Conservation (phyloP, 2,797 vertebrate genomes). For the Etheostoma nigrum region DNA sequence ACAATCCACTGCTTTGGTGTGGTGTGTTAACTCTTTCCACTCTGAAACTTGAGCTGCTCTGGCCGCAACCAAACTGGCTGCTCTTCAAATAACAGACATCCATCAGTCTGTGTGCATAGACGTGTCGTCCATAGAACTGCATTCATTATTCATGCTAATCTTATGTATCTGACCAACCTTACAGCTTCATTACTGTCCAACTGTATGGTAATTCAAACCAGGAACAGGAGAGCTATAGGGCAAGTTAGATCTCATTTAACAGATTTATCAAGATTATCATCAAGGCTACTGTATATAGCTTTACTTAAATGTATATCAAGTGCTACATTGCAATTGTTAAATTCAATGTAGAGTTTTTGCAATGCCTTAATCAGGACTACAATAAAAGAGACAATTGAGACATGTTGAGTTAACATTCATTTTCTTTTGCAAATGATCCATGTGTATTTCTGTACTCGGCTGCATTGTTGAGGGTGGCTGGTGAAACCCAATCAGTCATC, state of each 20-base stretch:
- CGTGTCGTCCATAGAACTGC: constrained; percentile 32
- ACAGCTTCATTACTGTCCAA: constrained; percentile 29
- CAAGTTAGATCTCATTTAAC: constrained; percentile 38
- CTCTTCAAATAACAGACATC: constrained; percentile 57
- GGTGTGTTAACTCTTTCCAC: constrained; percentile 31
- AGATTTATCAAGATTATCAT: constrained; percentile 48
- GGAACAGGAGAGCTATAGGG: constrained; percentile 34
- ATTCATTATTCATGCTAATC: constrained; percentile 67
- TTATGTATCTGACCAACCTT: constrained; percentile 41
- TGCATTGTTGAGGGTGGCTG: constrained; percentile 29
- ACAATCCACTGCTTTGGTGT: background rate
- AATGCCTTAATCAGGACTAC: background rate
- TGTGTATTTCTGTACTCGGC: background rate
- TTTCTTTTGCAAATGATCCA: background rate
- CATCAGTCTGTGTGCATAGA: constrained; percentile 28
- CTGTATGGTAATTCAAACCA: constrained; percentile 63
- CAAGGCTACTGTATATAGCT: background rate
- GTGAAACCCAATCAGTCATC: constrained; percentile 73
- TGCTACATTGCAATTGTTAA: background rate
- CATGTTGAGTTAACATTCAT: background rate
- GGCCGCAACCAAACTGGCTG: constrained; percentile 34
- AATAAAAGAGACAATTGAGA: background rate
- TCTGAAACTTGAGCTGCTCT: constrained; percentile 57
- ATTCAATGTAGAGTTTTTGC: background rate
- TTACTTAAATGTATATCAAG: background rate